These are phyloP conservation scores for Tragelaphus imberbis DNA, from an alignment of 2,113 vertebrate genomes.

Conservation along the genomic window DNA sequence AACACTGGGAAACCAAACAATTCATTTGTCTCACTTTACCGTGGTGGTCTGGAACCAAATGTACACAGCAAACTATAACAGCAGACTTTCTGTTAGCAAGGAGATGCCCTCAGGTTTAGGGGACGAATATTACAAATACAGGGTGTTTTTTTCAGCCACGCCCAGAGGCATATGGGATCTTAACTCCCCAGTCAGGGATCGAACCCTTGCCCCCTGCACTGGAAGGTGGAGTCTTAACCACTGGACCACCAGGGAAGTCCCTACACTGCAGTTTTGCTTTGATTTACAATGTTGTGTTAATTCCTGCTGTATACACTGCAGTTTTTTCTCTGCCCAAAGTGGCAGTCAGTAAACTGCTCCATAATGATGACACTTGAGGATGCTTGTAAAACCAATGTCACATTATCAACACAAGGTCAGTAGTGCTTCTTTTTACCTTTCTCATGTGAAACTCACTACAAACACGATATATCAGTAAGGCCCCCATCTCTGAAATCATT, in stretches of 20 bases:
- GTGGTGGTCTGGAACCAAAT: neutral
- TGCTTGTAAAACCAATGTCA: neutral
- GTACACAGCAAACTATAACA: neutral
- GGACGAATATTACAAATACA: rapidly evolving
- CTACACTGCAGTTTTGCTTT: neutral
- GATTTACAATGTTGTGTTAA: neutral
- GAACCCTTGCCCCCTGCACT: neutral
- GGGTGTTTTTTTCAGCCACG: neutral
- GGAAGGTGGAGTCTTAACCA: neutral
- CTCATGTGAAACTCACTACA: neutral
- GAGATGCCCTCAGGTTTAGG: neutral
- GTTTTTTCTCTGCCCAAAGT: neutral
- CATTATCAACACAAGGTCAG: neutral
- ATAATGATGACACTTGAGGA: neutral
- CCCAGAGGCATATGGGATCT: neutral
- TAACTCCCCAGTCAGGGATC: neutral
- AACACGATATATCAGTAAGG: neutral
- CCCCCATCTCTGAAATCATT: conserved; percentile 10
- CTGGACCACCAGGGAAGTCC: neutral
- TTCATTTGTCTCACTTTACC: neutral
- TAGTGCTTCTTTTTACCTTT: neutral
- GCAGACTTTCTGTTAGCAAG: neutral
- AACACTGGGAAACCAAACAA: neutral
- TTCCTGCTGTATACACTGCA: neutral
- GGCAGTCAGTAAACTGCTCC: neutral